Percentiles rank a stretch among this genome's conserved stretches.
These are phyloP conservation scores for Trialeurodes vaporariorum DNA, from an alignment of 1,140 invertebrate genomes.

Conservation along the genomic window DNA sequence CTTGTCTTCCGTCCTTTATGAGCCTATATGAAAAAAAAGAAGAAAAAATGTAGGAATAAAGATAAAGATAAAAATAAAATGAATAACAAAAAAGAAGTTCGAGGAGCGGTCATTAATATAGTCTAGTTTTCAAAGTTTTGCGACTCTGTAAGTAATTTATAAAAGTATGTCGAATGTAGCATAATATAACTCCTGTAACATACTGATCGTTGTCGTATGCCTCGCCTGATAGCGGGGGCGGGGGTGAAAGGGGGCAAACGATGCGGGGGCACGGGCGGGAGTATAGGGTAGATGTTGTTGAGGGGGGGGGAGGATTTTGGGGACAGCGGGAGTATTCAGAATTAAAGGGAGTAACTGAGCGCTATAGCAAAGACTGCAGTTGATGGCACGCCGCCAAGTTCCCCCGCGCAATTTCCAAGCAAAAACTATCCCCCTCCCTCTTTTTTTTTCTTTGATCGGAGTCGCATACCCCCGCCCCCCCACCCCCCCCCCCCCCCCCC, in stretches of 20 bases:
- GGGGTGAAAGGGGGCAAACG: background rate
- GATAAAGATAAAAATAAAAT: no score
- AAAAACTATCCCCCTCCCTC: background rate
- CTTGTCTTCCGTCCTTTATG: no score
- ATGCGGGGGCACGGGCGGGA: no score
- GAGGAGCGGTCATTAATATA: background rate
- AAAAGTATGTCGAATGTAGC: background rate
- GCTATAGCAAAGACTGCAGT: background rate
- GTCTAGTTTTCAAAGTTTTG: background rate
- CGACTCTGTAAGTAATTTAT: background rate
- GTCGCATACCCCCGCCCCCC: constrained; percentile 2
- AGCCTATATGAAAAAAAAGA: no score
- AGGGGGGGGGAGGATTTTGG: background rate
- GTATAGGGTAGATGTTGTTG: no score
- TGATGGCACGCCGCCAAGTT: background rate
- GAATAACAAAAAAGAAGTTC: no score
- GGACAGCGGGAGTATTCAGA: background rate
- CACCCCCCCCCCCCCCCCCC: constrained; percentile 8
- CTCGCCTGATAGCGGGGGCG: background rate
- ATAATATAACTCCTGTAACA: constrained; percentile 1
- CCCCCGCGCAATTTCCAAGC: background rate
- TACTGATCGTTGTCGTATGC: background rate
- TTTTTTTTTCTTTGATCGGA: background rate
- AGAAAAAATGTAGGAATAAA: no score
- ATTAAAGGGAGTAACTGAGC: background rate